Evolutionary conservation across 1,140 invertebrate genomes (phyloP).

Genomic region (Drosophila hydei): DNA sequence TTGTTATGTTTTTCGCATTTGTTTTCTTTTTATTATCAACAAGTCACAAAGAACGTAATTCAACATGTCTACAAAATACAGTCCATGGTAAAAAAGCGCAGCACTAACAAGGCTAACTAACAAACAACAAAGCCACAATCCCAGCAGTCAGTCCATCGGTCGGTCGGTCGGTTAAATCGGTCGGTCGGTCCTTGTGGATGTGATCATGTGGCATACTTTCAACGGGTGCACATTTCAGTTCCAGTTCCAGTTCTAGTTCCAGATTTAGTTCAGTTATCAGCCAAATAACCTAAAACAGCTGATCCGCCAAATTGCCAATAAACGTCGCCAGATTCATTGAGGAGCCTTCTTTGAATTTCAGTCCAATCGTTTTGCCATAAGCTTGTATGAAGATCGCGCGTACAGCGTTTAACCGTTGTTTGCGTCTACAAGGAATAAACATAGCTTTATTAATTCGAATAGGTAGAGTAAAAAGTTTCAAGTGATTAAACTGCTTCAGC

Average conservation of each 20-base stretch:
- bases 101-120: constrained; percentile 71
- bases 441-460: neutral
- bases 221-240: constrained; percentile 4
- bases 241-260: neutral
- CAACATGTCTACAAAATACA: constrained; percentile 71
- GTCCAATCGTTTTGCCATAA: constrained; percentile 83
- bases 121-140: constrained; percentile 52
- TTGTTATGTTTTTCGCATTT: constrained; percentile 18
- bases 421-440: constrained; percentile 80
- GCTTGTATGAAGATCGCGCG: constrained; percentile 79
- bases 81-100: constrained; percentile 62
- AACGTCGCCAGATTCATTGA: constrained; percentile 75
- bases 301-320: constrained; percentile 76
- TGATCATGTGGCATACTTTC: constrained; percentile 31
- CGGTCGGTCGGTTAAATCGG: too few species aligned
- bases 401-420: constrained; percentile 85
- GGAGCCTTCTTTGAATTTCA: constrained; percentile 83
- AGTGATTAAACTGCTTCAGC: too few species aligned
- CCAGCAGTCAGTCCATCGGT: constrained; percentile 10
- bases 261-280: neutral
- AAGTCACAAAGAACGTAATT: constrained; percentile 73
- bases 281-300: constrained; percentile 57
- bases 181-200: constrained; percentile 28
- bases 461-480: too few species aligned
- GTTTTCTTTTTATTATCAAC: constrained; percentile 49